Percentiles rank a stretch among this genome's conserved stretches.
Conservation (phyloP, 2,797 vertebrate species). For the Decapterus maruadsi region DNA sequence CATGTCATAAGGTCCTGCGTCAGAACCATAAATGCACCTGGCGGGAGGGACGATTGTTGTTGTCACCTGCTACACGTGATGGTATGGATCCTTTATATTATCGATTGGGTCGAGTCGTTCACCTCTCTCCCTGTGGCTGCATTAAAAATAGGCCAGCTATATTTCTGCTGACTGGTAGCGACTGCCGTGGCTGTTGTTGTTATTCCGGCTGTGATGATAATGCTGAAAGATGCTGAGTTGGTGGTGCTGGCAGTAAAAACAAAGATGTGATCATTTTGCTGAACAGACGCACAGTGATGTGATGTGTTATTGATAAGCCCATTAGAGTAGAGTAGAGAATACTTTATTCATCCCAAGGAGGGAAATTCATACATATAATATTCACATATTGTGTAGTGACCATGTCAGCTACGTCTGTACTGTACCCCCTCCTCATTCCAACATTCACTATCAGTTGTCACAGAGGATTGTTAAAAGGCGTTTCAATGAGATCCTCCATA, state of each 20-base stretch:
- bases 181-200: not conserved
- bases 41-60: not conserved
- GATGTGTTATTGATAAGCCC: conserved; percentile 1
- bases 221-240: not conserved
- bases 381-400: not conserved
- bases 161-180: not conserved
- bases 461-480: conserved; percentile 6
- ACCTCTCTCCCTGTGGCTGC: not conserved
- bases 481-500: conserved; percentile 36
- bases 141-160: not conserved
- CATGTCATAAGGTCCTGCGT: not conserved
- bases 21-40: not conserved
- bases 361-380: no score
- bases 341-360: no score
- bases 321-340: no score
- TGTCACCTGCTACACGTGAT: not conserved
- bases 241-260: not conserved
- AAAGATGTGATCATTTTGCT: not conserved
- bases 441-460: not conserved
- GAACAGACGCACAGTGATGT: not conserved
- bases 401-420: not conserved
- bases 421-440: no score
- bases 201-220: not conserved
- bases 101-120: conserved; percentile 2
- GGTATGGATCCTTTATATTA: conserved; percentile 15